These are phyloP conservation scores for Lepidiolamprologus cunningtoni DNA, from an alignment of 2,113 vertebrate genomes.

Conservation along the genomic window DNA sequence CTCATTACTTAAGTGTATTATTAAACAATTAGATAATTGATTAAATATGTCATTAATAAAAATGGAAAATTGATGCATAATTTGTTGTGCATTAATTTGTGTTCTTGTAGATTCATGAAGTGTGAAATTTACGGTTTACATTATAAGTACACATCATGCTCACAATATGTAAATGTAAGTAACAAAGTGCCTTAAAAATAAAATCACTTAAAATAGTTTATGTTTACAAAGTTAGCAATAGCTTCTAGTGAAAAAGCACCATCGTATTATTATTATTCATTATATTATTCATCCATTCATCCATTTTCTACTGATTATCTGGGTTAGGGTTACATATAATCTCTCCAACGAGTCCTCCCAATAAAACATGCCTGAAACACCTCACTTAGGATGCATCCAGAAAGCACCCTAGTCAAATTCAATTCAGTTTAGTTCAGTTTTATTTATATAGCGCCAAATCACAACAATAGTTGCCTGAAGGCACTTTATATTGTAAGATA, in stretches of 20 bases:
- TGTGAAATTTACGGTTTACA: fast-evolving
- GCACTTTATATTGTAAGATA: background rate
- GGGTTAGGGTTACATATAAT: background rate
- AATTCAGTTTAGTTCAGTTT: background rate
- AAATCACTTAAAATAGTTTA: background rate
- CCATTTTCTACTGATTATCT: fast-evolving
- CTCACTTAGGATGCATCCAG: background rate
- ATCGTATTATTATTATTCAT: background rate
- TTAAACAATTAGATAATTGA: background rate
- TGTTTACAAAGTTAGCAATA: background rate
- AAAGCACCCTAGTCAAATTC: fast-evolving
- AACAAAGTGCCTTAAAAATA: background rate
- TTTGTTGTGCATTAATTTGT: background rate
- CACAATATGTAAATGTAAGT: background rate
- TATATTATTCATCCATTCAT: background rate
- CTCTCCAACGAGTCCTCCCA: background rate
- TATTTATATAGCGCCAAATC: background rate
- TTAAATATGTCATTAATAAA: background rate
- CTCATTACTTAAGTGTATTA: background rate
- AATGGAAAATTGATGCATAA: fast-evolving
- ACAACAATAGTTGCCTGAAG: background rate
- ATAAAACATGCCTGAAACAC: background rate
- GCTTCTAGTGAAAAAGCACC: fast-evolving
- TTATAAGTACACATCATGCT: background rate
- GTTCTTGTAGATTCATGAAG: background rate